phyloP scores from a whole-genome alignment of 92 coral and sea anemone species.

The Palythoa grandis region DNA sequence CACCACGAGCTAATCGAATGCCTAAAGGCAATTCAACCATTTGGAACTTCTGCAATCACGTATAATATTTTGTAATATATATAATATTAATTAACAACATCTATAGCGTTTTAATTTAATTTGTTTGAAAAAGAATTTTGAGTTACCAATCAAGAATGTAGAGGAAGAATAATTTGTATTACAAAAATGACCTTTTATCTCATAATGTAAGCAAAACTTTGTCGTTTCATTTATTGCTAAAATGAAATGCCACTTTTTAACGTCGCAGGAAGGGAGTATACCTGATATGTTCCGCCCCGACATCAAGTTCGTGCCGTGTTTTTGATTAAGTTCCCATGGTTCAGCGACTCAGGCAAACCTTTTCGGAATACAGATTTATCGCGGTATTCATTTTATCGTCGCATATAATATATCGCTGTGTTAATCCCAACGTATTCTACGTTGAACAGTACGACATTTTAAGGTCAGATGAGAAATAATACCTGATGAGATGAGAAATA shows the following conservation, averaged over 20 bases:
- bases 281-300: not conserved
- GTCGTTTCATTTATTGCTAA: not conserved
- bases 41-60: too few species aligned
- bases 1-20: too few species aligned
- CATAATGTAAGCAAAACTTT: not conserved
- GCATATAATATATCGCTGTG: not conserved
- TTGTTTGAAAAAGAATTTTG: too few species aligned
- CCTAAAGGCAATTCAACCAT: too few species aligned
- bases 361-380: not conserved
- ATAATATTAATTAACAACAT: too few species aligned
- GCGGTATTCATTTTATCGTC: not conserved
- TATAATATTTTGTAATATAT: too few species aligned
- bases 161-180: not conserved
- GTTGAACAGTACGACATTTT: too few species aligned
- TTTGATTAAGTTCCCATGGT: not conserved
- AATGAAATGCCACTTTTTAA: not conserved
- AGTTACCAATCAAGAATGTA: not conserved
- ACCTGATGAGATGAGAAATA: not conserved
- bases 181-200: not conserved
- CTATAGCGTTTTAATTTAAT: too few species aligned
- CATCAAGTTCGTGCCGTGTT: not conserved
- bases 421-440: not conserved
- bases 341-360: not conserved
- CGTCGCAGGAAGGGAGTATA: slow-evolving; percentile 1
- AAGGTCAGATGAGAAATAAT: not conserved